Conservation (phyloP, 2,888 invertebrate genomes). For the Rhopalosiphum nymphaeae region DNA sequence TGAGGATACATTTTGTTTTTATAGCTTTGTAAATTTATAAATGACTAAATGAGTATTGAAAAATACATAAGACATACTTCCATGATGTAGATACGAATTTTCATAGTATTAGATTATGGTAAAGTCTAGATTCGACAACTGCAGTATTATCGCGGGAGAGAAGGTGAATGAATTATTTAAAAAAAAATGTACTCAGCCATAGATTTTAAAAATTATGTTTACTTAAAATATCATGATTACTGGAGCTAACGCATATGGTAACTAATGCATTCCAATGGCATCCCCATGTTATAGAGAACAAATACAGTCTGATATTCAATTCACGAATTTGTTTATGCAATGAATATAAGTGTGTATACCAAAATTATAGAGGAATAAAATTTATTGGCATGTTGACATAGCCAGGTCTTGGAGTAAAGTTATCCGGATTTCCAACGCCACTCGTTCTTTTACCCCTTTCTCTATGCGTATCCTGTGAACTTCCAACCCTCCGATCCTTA, state of each 20-base stretch:
- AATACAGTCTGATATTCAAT: neutral
- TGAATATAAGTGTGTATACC: neutral
- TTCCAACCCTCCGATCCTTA: neutral
- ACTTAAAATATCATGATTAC: neutral
- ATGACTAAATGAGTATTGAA: neutral
- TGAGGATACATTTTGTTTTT: neutral
- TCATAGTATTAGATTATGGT: neutral
- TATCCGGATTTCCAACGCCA: constrained; percentile 22
- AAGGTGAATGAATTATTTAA: neutral
- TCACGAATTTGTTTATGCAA: neutral
- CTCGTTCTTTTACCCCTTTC: neutral
- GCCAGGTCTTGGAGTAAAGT: constrained; percentile 13
- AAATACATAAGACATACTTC: neutral
- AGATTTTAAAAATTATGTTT: neutral
- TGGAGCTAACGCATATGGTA: neutral
- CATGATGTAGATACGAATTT: neutral
- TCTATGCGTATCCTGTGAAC: neutral
- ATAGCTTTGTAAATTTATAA: neutral
- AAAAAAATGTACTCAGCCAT: neutral
- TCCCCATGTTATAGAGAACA: neutral
- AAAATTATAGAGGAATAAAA: constrained; percentile 8
- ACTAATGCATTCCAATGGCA: neutral
- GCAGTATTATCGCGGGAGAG: neutral
- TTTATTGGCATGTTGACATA: constrained; percentile 43
- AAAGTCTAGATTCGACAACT: neutral